These are phyloP conservation scores for Calephelis perditalis DNA, from an alignment of 2,888 invertebrate species.

Conservation along the genomic window DNA sequence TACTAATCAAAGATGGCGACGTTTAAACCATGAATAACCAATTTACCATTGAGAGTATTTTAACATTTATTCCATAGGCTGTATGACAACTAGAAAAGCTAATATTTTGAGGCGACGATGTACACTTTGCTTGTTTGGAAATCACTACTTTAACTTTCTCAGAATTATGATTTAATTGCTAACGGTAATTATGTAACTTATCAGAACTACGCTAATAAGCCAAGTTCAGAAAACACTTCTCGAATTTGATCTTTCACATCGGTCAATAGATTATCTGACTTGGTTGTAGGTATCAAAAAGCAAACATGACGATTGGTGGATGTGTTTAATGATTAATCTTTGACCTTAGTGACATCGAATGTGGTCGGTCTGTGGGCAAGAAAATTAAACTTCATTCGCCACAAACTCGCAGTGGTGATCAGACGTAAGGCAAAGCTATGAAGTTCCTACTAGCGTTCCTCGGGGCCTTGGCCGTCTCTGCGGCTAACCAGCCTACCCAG, in stretches of 20 bases:
- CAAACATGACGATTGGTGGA: conserved; percentile 20
- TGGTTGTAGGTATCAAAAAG: conserved; percentile 20
- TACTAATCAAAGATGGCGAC: no score
- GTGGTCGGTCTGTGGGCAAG: conserved; percentile 25
- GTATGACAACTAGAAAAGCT: no score
- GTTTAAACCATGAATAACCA: no score
- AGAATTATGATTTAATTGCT: no score
- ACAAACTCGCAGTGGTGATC: conserved; percentile 51
- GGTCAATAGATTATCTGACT: conserved; percentile 27
- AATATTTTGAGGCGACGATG: no score
- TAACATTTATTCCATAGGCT: no score
- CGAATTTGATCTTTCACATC: conserved; percentile 22
- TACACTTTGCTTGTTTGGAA: no score
- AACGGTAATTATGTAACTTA: not conserved
- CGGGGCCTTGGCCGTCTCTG: conserved; percentile 45
- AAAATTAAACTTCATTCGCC: conserved; percentile 51
- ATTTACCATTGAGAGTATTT: no score
- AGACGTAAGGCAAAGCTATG: conserved; percentile 47
- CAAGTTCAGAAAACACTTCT: conserved; percentile 7
- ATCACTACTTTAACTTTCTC: no score
- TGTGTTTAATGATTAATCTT: conserved; percentile 33
- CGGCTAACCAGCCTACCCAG: conserved; percentile 58
- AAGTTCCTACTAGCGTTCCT: conserved; percentile 47
- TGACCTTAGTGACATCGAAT: conserved; percentile 30
- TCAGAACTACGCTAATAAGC: conserved; percentile 1